These are phyloP conservation scores for Ptilodon capucinus DNA, from an alignment of 2,888 invertebrate genomes.

Conservation along the genomic window DNA sequence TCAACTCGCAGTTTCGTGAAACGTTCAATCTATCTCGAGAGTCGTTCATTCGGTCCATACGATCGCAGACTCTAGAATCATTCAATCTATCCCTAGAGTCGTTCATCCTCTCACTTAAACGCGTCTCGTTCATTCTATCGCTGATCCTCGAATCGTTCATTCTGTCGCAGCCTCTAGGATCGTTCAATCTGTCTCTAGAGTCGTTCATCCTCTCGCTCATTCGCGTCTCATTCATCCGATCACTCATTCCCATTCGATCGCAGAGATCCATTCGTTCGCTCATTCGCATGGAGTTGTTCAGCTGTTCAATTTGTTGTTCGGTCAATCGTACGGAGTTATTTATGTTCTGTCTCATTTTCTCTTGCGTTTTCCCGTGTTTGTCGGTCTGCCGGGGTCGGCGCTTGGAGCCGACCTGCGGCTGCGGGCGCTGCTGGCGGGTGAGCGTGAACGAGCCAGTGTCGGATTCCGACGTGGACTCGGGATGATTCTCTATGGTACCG, in stretches of 20 bases:
- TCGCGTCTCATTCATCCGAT: slow-evolving; percentile 27
- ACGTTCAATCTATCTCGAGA: slow-evolving; percentile 12
- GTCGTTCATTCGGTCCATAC: slow-evolving; percentile 34
- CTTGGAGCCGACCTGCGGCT: slow-evolving; percentile 71
- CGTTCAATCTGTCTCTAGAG: slow-evolving; percentile 22
- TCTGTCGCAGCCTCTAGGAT: slow-evolving; percentile 13
- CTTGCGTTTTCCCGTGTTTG: slow-evolving; percentile 60
- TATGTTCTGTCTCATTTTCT: slow-evolving; percentile 52
- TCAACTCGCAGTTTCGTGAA: slow-evolving; percentile 1
- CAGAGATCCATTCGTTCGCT: slow-evolving; percentile 17
- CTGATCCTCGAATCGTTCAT: slow-evolving; percentile 33
- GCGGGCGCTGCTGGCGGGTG: slow-evolving; percentile 70
- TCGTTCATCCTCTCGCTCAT: slow-evolving; percentile 22
- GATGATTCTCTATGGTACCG: slow-evolving; percentile 76
- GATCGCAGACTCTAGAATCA: slow-evolving; percentile 23
- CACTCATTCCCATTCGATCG: slow-evolving; percentile 6
- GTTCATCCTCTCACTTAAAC: slow-evolving; percentile 30
- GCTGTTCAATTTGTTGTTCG: slow-evolving; percentile 46
- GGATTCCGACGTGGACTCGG: slow-evolving; percentile 75
- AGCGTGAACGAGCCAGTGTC: slow-evolving; percentile 74
- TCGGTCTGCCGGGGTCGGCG: slow-evolving; percentile 60
- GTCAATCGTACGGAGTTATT: slow-evolving; percentile 40
- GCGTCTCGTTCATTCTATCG: slow-evolving; percentile 29
- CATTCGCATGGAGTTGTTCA: slow-evolving; percentile 52
- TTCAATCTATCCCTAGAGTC: slow-evolving; percentile 37